These are phyloP conservation scores for Ophonus ardosiacus DNA, from an alignment of 2,888 invertebrate species.

Conservation along the genomic window DNA sequence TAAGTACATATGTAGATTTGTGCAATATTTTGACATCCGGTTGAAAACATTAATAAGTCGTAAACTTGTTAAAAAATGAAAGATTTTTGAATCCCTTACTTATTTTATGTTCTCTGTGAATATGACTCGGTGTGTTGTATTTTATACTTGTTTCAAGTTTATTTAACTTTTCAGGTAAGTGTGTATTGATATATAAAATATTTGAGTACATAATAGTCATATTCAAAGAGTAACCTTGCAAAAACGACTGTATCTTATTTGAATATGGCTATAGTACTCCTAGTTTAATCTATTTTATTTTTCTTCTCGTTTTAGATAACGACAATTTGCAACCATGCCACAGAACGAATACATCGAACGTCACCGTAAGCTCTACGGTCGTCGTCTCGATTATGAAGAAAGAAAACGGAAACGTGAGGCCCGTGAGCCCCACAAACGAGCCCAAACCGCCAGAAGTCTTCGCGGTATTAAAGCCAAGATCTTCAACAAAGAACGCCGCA, in stretches of 20 bases:
- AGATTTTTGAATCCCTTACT: neutral
- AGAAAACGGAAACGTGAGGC: slow-evolving; percentile 96
- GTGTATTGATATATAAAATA: slow-evolving; percentile 30
- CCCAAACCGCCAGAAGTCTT: slow-evolving; percentile 93
- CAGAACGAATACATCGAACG: slow-evolving; percentile 99
- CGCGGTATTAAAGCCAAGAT: slow-evolving; percentile 98
- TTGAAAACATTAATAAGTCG: neutral
- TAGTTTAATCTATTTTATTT: slow-evolving; percentile 65
- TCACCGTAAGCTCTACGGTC: slow-evolving; percentile 96
- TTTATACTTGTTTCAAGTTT: slow-evolving; percentile 41
- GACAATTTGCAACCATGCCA: slow-evolving; percentile 84
- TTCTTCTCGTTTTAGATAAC: slow-evolving; percentile 67
- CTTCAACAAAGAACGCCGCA: slow-evolving; percentile 96
- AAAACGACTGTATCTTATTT: slow-evolving; percentile 65
- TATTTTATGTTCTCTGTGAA: slow-evolving; percentile 71
- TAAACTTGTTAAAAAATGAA: too few relatives aligned
- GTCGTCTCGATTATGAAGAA: slow-evolving; percentile 98
- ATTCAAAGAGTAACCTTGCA: slow-evolving; percentile 71
- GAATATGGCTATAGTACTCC: slow-evolving; percentile 72
- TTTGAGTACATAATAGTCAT: slow-evolving; percentile 72
- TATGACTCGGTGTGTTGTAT: slow-evolving; percentile 72
- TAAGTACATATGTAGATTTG: neutral
- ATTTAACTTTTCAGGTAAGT: slow-evolving; percentile 70
- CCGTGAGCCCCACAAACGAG: slow-evolving; percentile 93
- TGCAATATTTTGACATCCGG: slow-evolving; percentile 7